Percentiles rank a stretch among this genome's conserved stretches.
These are phyloP conservation scores for Eulacestoma nigropectus DNA, from an alignment of 2,113 vertebrate genomes.

Conservation along the genomic window DNA sequence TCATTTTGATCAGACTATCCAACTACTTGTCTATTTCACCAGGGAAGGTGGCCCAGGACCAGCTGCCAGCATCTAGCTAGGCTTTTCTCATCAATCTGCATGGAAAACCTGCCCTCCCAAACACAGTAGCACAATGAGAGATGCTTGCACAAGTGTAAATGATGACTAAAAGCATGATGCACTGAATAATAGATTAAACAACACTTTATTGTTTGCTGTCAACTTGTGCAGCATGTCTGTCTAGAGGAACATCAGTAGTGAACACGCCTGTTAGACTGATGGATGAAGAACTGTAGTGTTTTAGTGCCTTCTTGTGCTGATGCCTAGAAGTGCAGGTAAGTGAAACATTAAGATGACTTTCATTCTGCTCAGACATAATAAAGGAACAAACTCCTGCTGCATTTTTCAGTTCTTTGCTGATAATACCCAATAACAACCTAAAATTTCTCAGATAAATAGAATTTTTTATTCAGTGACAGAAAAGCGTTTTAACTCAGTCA, in stretches of 20 bases:
- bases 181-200: background rate
- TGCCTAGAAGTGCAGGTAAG: slow-evolving; percentile 60
- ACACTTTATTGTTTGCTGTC: background rate
- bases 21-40: background rate
- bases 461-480: background rate
- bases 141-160: background rate
- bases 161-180: background rate
- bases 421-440: background rate
- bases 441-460: background rate
- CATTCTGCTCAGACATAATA: background rate
- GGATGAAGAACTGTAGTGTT: slow-evolving; percentile 60
- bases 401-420: background rate
- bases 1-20: background rate
- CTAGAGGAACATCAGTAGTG: background rate
- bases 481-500: background rate
- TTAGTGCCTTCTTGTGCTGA: slow-evolving; percentile 75
- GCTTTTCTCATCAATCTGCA: background rate
- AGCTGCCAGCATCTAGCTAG: background rate
- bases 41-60: background rate
- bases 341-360: background rate
- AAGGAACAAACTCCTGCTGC: background rate
- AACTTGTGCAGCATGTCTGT: background rate
- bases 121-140: background rate
- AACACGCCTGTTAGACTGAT: background rate
- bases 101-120: background rate